These are phyloP conservation scores for Drosophila novamexicana DNA, from an alignment of 1,140 invertebrate species.

Conservation along the genomic window DNA sequence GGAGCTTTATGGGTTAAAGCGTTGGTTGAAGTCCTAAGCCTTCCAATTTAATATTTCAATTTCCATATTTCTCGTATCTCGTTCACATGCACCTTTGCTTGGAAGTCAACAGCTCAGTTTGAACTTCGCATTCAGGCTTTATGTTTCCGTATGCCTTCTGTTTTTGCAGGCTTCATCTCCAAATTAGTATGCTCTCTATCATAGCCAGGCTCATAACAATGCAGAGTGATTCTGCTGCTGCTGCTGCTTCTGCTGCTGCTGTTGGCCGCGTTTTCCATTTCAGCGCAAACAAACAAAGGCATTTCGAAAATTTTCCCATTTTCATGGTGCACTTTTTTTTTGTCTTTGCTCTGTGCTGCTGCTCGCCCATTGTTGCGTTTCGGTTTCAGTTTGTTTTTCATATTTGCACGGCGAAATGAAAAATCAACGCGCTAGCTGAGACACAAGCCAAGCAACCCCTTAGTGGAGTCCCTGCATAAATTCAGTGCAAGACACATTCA, in stretches of 20 bases:
- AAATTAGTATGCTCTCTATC: conserved; percentile 38
- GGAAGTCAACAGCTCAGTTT: background rate
- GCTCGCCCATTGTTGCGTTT: conserved; percentile 30
- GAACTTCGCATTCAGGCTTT: conserved; percentile 13
- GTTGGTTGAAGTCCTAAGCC: background rate
- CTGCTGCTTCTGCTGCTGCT: conserved; percentile 33
- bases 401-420: conserved; percentile 77
- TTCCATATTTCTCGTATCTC: background rate
- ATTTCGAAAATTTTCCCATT: conserved; percentile 66
- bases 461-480: background rate
- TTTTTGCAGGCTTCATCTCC: conserved; percentile 18
- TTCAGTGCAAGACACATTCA: conserved; percentile 53
- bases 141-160: conserved; percentile 6
- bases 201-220: conserved; percentile 54
- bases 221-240: conserved; percentile 27
- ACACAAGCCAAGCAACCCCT: conserved; percentile 29
- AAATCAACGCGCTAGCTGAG: conserved; percentile 63
- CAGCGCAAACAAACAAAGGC: conserved; percentile 75
- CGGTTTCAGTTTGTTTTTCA: conserved; percentile 72
- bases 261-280: conserved; percentile 64
- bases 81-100: background rate
- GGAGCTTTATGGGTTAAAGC: background rate
- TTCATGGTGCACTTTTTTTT: conserved; percentile 40
- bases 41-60: background rate
- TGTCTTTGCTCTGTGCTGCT: conserved; percentile 19